Evolutionary conservation across 2,113 vertebrate species (phyloP), one percentile per base, ranked within the genome.

Genomic region (Callionymus lyra): DNA sequence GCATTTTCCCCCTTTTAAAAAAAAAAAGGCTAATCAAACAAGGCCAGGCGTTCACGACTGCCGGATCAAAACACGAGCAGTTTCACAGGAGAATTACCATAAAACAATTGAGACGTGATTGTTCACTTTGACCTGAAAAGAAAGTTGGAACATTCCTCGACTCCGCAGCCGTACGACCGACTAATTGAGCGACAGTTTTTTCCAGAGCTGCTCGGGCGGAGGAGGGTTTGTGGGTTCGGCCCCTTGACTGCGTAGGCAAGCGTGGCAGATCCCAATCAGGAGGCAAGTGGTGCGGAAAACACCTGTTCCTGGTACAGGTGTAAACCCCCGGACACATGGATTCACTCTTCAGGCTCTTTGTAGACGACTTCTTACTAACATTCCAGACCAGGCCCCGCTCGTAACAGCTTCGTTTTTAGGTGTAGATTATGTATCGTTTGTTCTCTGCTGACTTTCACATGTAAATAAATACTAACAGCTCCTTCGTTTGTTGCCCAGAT

Each of bases 231-330:
- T 4, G 21, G 21, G 21, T 4, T 4, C 4, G 58, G 53, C n/a
- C n/a, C n/a, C n/a, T n/a, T n/a, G n/a, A n/a, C n/a, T n/a, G n/a
- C n/a, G 58, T 78, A 77, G 65, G 65, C 69, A 72, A 82, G 75
- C 77, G 56, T 82, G 59, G 77, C 59, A 33, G 52, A 33, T 63
- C 48, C 72, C 76, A 83, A 85, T 83, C 78, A 82, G 46, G 50
- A 44, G 55, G 48, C 59, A 76, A 79, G 63, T 72, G 58, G 62
- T 59, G 65, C 51, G 57, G 76, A 74, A 81, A 82, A 82, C 82
- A 84, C 81, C 82, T 84, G 82, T 75, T 81, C 64, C 58, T 47
- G 46, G 47, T 59, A 66, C 81, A 81, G 72, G 80, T 84, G 81
- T 71, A 71, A 49, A 49, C 32, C 46, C 57, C 58, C 38, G 41